These are phyloP conservation scores for Zonotrichia leucophrys DNA, from an alignment of 2,113 vertebrate genomes.

Conservation along the genomic window DNA sequence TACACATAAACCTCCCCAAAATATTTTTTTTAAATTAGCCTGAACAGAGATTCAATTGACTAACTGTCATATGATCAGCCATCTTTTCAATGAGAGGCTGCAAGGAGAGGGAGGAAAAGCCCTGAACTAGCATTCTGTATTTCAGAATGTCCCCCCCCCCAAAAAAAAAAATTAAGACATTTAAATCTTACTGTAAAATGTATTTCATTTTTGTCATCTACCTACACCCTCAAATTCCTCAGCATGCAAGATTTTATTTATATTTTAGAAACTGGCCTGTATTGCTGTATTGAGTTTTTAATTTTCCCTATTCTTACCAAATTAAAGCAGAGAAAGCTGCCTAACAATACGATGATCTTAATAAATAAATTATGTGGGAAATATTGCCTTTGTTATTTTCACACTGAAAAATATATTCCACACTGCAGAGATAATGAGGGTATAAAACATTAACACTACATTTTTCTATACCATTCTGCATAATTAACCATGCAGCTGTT, in stretches of 20 bases:
- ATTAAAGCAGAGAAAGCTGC: background rate
- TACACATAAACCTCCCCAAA: background rate
- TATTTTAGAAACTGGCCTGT: background rate
- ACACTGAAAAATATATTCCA: constrained; percentile 45
- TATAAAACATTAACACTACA: constrained; percentile 53
- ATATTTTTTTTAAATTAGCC: background rate
- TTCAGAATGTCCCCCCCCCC: background rate
- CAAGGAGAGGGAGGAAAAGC: background rate
- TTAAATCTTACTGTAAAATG: background rate
- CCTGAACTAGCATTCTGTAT: background rate
- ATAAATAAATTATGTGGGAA: constrained; percentile 43
- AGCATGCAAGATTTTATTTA: background rate
- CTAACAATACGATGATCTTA: background rate
- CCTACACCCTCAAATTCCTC: background rate
- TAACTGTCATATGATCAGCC: background rate
- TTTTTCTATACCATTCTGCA: constrained; percentile 61
- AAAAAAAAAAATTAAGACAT: background rate
- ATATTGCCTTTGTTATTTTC: constrained; percentile 14
- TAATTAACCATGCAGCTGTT: constrained; percentile 60
- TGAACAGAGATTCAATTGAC: background rate
- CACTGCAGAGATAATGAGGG: constrained; percentile 23
- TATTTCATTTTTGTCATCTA: background rate
- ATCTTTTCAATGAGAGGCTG: background rate
- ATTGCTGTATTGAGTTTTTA: background rate
- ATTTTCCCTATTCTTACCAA: background rate